phyloP scores from a whole-genome alignment of 2,797 vertebrate species.

The Macrochelys suwanniensis region DNA sequence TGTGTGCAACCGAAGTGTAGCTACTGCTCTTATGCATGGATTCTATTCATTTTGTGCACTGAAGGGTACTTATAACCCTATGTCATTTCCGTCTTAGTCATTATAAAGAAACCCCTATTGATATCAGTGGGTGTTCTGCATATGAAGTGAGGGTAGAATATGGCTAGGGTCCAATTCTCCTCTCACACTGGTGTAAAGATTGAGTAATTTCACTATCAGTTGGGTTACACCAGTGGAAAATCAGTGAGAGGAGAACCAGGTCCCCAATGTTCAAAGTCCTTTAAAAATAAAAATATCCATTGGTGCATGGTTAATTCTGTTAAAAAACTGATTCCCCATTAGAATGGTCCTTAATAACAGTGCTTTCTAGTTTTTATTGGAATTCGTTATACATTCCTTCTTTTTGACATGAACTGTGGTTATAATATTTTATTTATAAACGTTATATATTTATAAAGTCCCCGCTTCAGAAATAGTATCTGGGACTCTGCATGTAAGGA shows the following conservation, averaged over 20 bases:
- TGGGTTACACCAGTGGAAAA: neutral
- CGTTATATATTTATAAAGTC: constrained; percentile 25
- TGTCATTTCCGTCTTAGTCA: neutral
- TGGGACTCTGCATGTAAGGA: neutral
- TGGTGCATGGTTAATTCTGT: constrained; percentile 6
- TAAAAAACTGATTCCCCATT: constrained; percentile 38
- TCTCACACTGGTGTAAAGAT: neutral
- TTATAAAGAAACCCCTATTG: neutral
- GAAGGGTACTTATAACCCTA: neutral
- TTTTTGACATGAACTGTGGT: neutral
- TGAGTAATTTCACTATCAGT: neutral
- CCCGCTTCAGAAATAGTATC: neutral
- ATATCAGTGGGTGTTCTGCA: neutral
- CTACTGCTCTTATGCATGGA: accelerated
- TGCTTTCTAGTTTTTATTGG: constrained; percentile 19
- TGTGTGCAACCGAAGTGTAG: neutral
- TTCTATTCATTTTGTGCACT: neutral
- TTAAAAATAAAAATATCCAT: constrained; percentile 29
- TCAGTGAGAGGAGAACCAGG: neutral
- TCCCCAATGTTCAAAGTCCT: neutral
- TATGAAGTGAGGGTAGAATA: neutral
- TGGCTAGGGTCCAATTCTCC: neutral
- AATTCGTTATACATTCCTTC: neutral
- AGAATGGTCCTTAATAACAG: neutral
- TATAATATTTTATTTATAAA: constrained; percentile 35